Evolutionary conservation across 2,888 invertebrate genomes (phyloP).

Genomic region (Julus scanicus): DNA sequence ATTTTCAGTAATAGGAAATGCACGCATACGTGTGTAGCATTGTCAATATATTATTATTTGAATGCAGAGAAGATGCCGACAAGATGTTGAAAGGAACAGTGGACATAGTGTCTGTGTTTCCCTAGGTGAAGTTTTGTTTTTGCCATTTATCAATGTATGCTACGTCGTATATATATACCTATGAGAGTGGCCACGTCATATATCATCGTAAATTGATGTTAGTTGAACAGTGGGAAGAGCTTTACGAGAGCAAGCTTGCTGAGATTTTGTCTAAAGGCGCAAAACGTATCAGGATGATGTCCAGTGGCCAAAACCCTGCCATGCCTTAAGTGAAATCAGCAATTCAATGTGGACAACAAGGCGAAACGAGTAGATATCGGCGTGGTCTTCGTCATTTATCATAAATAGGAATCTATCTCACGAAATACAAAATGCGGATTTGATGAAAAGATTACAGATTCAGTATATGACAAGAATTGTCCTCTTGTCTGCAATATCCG

Average conservation of each 20-base stretch:
- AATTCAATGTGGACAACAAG: constrained; percentile 26
- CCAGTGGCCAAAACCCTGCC: constrained; percentile 12
- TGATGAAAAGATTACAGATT: neutral
- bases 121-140: constrained; percentile 4
- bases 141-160: neutral
- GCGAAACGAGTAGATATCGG: neutral
- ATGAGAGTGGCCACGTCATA: neutral
- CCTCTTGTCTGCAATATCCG: neutral
- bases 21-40: neutral
- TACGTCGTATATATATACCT: neutral
- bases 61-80: neutral
- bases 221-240: constrained; percentile 33
- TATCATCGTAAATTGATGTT: constrained; percentile 33
- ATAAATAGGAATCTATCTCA: no score
- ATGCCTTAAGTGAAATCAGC: constrained; percentile 26
- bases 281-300: constrained; percentile 21
- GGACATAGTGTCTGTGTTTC: constrained; percentile 19
- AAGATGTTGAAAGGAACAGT: constrained; percentile 17
- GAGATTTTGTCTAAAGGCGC: constrained; percentile 33
- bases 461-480: neutral
- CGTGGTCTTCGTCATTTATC: neutral
- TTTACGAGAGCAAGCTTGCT: constrained; percentile 26
- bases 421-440: constrained; percentile 27
- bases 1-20: constrained; percentile 7
- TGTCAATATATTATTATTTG: no score